Evolutionary conservation across 2,113 vertebrate species (phyloP), one percentile per base, ranked within the genome.

Genomic region (Salvelinus sp.): DNA sequence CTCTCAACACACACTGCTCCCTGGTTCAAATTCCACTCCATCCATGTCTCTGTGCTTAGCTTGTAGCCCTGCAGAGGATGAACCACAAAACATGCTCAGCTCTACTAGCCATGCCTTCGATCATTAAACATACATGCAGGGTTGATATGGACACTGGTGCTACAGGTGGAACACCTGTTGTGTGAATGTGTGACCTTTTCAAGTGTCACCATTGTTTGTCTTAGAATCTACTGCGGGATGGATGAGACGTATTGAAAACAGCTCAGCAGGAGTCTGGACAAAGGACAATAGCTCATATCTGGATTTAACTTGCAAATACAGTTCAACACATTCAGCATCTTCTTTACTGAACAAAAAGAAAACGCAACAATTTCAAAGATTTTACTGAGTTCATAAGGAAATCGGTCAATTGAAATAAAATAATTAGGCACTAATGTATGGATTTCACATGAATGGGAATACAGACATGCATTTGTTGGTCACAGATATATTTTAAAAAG

Each of bases 111-210:
- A 2, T 12, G 58, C 57, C 28, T 47, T 64, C n/a, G 0, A 64
- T 23, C 65, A 58, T 68, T 68, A 77, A 79, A 44, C 58, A 73
- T 16, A 50, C 58, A 67, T 57, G 1, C 22, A 18, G 23, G 69
- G 69, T 73, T 10, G 50, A 54, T 54, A 54, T 54, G 27, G 75
- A 60, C 22, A 18, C 14, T 3, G 65, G 33, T 64, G 47, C 64
- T 50, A 44, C 58, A 63, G 33, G 62, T 67, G 14, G 27, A 73
- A 79, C 81, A 80, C 78, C 81, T 77, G 72, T 58, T 48, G 62
- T 23, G 57, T 20, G 20, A 60, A 33, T 33, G 33, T 28, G 28
- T 33, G 33, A 33, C 33, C 33, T 33, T 33, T 33, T 33, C 33
- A 33, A 33, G 33, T 33, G 33, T 33, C 33, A 33, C 33, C 33